Evolutionary conservation across 2,888 invertebrate genomes (phyloP), one percentile per base, ranked within the genome.

Genomic region (Pandemis cinnamomeana): DNA sequence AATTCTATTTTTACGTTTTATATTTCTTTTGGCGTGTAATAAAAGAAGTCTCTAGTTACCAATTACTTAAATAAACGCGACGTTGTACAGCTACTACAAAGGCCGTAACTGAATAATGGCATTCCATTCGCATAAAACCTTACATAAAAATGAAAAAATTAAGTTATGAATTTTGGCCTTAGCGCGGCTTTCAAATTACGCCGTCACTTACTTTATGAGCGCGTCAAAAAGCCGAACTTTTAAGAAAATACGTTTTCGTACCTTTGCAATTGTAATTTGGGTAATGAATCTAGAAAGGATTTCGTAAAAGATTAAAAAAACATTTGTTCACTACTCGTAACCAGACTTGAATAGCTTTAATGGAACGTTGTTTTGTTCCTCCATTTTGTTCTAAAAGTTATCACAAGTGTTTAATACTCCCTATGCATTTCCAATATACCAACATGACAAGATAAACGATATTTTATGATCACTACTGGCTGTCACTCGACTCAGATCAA

Each of bases 61-160:
- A 80, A 82, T 84, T 87, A 83, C 83, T 86, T 82, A 81, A 86
- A 84, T 81, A 77, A 82, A 82, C 61, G 77, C 68, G 76, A 78
- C 80, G 77, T 81, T 79, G 76, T 70, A 71, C 62, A 44, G 63
- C 44, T 71, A 72, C 60, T 66, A 67, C 67, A 71, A 71, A 74
- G 67, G 66, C 46, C 67, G 70, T 74, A 70, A 62, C 70, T 62
- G 46, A 60, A 67, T 71, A 74, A 74, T 74, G 46, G 44, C 15
- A 72, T 68, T 55, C 68, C 63, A 63, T 63, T 72, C 62, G 7
- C 67, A 67, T 72, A 67, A 72, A 72, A 36, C 15, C 55, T 55
- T 61, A 27, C 62, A n/a, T 36, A 62, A 72, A 72, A 68, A 72
- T 55, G 20, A 63, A 71, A 70, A 69, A 71, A 73, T 69, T 46